Evolutionary conservation across 1,140 invertebrate species (phyloP).

Genomic region (Aphidius gifuensis): DNA sequence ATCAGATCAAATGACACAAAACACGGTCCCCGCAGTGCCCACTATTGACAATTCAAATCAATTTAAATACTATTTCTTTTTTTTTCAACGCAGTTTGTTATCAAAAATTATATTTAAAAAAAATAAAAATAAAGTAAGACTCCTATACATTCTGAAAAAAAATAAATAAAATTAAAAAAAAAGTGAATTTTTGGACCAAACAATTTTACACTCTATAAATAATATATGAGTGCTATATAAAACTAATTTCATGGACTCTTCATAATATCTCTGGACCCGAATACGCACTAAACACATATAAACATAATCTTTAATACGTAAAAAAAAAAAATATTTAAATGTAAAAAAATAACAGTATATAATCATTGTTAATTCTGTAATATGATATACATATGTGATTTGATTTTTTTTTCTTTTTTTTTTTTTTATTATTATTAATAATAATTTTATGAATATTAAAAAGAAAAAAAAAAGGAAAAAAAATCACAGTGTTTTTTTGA

Average conservation of each 20-base stretch:
- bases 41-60: too few species aligned
- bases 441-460: constrained; percentile 8
- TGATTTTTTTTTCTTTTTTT: not conserved
- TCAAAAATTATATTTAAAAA: constrained; percentile 1
- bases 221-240: constrained; percentile 18
- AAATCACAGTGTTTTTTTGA: not conserved
- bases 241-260: constrained; percentile 16
- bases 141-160: constrained; percentile 8
- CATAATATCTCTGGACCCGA: constrained; percentile 24
- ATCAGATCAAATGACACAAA: not conserved
- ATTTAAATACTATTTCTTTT: too few species aligned
- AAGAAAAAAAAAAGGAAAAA: not conserved
- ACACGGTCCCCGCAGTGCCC: not conserved
- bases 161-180: constrained; percentile 14
- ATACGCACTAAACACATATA: constrained; percentile 7
- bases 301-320: constrained; percentile 1
- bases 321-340: constrained; percentile 7
- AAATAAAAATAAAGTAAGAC: constrained; percentile 7
- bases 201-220: constrained; percentile 31
- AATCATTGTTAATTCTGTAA: not conserved
- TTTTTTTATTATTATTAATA: not conserved
- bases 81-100: too few species aligned
- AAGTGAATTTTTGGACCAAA: constrained; percentile 31
- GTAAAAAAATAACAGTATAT: constrained; percentile 6
- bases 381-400: not conserved